Percentiles rank a stretch among this genome's conserved stretches.
phyloP scores from a whole-genome alignment of 1,140 invertebrate genomes.

The Sweltsa coloradensis region DNA sequence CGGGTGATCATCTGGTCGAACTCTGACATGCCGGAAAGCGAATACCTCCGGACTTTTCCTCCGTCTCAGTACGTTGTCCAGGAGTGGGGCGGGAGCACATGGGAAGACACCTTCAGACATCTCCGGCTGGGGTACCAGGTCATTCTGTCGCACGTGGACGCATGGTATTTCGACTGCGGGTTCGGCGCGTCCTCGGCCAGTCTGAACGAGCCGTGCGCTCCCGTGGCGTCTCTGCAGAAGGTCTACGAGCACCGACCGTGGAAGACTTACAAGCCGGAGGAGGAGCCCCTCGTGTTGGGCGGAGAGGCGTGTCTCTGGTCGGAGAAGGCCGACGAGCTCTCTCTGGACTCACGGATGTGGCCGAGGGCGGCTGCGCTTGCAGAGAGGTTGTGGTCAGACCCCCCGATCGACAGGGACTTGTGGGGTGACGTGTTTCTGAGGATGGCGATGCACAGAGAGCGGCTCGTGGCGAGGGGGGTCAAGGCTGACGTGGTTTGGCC shows the following conservation, averaged over 20 bases:
- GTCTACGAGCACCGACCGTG: conserved; percentile 71
- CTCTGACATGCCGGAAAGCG: conserved; percentile 50
- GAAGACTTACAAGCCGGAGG: conserved; percentile 29
- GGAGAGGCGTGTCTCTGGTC: conserved; percentile 60
- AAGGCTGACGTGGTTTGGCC: conserved; percentile 58
- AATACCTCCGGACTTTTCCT: conserved; percentile 53
- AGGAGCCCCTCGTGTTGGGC: conserved; percentile 37
- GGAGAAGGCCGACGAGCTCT: conserved; percentile 45
- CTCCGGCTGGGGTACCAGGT: conserved; percentile 58
- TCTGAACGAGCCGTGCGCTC: conserved; percentile 58
- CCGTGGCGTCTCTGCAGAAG: conserved; percentile 70
- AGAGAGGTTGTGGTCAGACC: conserved; percentile 67
- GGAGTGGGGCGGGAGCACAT: conserved; percentile 64
- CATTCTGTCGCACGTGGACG: conserved; percentile 72
- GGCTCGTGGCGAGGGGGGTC: conserved; percentile 45
- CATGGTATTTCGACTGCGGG: conserved; percentile 76
- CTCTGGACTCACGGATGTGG: conserved; percentile 57
- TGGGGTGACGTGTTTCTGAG: conserved; percentile 27
- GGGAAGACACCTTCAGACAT: conserved; percentile 59
- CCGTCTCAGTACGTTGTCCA: conserved; percentile 63
- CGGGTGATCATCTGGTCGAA: conserved; percentile 73
- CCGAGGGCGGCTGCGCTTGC: conserved; percentile 65
- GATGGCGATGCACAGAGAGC: conserved; percentile 46
- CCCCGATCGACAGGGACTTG: conserved; percentile 19
- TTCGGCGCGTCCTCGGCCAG: conserved; percentile 65